phyloP scores from a whole-genome alignment of 2,797 vertebrate genomes.

The Cynodonichthys magdalenae region DNA sequence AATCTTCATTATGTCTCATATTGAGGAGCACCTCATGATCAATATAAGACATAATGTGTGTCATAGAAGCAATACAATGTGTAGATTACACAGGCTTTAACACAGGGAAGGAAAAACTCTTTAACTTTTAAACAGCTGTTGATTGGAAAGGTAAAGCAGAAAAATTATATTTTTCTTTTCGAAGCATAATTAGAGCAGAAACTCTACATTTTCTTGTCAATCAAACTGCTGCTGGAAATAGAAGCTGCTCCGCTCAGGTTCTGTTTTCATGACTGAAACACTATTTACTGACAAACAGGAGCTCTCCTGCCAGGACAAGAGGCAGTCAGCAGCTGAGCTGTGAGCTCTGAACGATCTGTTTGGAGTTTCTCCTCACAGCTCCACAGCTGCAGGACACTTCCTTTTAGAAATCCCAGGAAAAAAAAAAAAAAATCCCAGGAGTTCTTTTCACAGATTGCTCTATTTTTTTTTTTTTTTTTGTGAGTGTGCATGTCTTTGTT shows the following conservation, averaged over 20 bases:
- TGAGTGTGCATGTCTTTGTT: too few relatives aligned
- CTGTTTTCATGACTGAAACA: constrained; percentile 27
- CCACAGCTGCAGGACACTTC: neutral
- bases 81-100: neutral
- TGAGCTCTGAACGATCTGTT: constrained; percentile 59
- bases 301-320: constrained; percentile 16
- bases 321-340: constrained; percentile 47
- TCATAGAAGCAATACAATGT: too few relatives aligned
- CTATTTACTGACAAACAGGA: constrained; percentile 22
- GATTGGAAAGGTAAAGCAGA: neutral
- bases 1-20: too few relatives aligned
- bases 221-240: constrained; percentile 13
- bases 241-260: constrained; percentile 5
- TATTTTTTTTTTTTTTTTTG: too few relatives aligned
- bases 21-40: too few relatives aligned
- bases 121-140: neutral
- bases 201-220: neutral
- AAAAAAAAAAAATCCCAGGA: too few relatives aligned
- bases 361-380: constrained; percentile 41
- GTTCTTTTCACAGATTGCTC: too few relatives aligned
- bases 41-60: too few relatives aligned
- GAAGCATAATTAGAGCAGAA: too few relatives aligned
- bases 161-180: neutral
- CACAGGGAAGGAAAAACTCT: too few relatives aligned
- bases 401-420: too few relatives aligned